Conservation (phyloP, 2,797 vertebrate species). For the Neosilurus hyrtlii region DNA sequence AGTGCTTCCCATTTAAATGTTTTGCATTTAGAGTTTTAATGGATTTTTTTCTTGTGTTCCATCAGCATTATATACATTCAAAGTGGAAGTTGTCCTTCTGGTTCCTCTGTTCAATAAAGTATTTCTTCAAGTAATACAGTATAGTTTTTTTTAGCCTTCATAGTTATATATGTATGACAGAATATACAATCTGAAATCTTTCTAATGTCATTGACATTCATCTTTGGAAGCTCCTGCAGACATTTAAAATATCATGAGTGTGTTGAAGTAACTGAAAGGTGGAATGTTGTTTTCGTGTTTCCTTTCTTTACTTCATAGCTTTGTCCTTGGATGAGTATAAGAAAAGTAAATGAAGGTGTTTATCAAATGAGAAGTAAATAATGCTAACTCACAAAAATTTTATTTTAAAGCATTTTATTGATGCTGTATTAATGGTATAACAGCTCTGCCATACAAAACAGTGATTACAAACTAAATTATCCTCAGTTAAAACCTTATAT, state of each 20-base stretch:
- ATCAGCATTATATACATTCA: not conserved
- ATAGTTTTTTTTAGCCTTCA: not conserved
- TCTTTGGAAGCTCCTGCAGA: not conserved
- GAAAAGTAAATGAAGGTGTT: not conserved
- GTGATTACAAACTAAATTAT: not conserved
- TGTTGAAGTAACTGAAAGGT: not conserved
- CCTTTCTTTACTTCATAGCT: not conserved
- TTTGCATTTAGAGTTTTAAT: not conserved
- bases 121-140: not conserved
- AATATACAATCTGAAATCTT: not conserved
- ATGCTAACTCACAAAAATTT: not conserved
- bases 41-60: not conserved
- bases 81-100: not conserved
- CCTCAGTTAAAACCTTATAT: not conserved
- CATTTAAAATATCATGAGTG: not conserved
- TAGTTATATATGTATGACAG: not conserved
- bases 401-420: not conserved
- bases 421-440: not conserved
- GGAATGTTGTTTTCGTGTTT: not conserved
- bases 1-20: not conserved
- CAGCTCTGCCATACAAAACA: not conserved
- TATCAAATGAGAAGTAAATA: constrained; percentile 14
- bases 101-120: not conserved
- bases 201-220: not conserved
- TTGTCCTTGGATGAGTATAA: not conserved